phyloP scores from a whole-genome alignment of 2,797 vertebrate genomes.

The Ispidina picta region DNA sequence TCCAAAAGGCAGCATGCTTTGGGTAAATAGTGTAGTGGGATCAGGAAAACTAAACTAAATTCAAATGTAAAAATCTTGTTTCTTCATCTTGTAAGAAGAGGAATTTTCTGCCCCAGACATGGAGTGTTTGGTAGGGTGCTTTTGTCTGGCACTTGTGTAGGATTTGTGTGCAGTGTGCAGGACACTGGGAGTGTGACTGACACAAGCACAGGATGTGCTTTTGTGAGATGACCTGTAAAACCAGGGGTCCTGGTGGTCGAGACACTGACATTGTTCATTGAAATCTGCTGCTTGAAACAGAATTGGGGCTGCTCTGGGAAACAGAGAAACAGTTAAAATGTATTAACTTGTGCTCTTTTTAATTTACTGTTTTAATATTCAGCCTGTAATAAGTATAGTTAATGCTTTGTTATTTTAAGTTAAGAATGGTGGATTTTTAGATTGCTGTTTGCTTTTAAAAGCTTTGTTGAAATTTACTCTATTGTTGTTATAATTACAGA shows the following conservation, averaged over 20 bases:
- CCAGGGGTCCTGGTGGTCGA: neutral
- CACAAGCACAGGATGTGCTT: neutral
- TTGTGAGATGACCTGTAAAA: neutral
- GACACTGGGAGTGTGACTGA: neutral
- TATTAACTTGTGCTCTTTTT: neutral
- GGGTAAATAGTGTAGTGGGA: neutral
- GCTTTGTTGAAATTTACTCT: slow-evolving; percentile 31
- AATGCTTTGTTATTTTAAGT: slow-evolving; percentile 21
- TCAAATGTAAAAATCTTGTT: neutral
- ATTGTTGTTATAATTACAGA: slow-evolving; percentile 80
- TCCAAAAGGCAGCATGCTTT: neutral
- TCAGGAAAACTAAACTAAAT: neutral
- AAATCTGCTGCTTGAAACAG: neutral
- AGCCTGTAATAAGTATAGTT: neutral
- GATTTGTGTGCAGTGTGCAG: neutral
- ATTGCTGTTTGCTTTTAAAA: slow-evolving; percentile 31
- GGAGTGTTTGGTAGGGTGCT: neutral
- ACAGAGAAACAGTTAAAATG: neutral
- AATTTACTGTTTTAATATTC: neutral
- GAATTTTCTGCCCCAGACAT: neutral
- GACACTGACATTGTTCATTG: neutral
- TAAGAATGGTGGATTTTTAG: slow-evolving; percentile 33
- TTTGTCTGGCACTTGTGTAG: neutral
- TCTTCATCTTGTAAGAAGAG: neutral
- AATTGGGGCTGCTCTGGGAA: neutral